These are phyloP conservation scores for Protomyctophum bolini DNA, from an alignment of 2,113 vertebrate genomes.

Conservation along the genomic window DNA sequence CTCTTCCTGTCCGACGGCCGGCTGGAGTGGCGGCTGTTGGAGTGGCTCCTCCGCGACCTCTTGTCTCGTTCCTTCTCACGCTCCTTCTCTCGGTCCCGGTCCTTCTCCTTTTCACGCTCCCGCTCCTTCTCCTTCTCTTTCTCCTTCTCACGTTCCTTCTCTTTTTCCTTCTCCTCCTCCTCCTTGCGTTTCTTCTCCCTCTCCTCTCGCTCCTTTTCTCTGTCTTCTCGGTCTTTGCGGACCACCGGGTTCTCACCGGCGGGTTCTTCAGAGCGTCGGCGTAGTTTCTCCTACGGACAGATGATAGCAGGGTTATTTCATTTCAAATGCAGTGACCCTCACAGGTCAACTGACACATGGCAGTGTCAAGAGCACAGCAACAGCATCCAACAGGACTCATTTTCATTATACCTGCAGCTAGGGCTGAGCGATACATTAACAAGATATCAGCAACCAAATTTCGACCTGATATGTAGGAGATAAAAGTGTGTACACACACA, in stretches of 20 bases:
- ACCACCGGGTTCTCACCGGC: constrained; percentile 67
- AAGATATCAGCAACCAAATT: too few relatives aligned
- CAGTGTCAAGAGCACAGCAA: too few relatives aligned
- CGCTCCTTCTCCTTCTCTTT: constrained; percentile 76
- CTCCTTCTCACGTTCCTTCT: constrained; percentile 78
- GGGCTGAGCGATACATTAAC: constrained; percentile 54
- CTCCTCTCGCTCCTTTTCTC: constrained; percentile 78
- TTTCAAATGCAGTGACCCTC: too few relatives aligned
- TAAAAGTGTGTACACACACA: too few relatives aligned
- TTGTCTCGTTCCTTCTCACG: constrained; percentile 85
- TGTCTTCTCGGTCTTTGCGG: constrained; percentile 75
- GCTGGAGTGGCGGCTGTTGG: constrained; percentile 92
- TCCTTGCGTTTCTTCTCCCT: constrained; percentile 84
- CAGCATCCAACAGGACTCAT: too few relatives aligned
- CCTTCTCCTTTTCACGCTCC: constrained; percentile 80
- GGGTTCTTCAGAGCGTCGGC: constrained; percentile 77
- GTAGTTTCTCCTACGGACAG: constrained; percentile 77
- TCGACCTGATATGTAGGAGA: too few relatives aligned
- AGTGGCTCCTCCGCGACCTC: constrained; percentile 90
- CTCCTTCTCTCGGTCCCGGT: constrained; percentile 78
- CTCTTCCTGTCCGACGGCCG: constrained; percentile 90
- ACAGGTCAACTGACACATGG: too few relatives aligned
- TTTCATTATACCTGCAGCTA: too few relatives aligned
- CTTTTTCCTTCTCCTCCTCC: constrained; percentile 82
- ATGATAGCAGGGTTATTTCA: too few relatives aligned